phyloP scores from a whole-genome alignment of 2,797 vertebrate genomes.

The Myotis findleyi region DNA sequence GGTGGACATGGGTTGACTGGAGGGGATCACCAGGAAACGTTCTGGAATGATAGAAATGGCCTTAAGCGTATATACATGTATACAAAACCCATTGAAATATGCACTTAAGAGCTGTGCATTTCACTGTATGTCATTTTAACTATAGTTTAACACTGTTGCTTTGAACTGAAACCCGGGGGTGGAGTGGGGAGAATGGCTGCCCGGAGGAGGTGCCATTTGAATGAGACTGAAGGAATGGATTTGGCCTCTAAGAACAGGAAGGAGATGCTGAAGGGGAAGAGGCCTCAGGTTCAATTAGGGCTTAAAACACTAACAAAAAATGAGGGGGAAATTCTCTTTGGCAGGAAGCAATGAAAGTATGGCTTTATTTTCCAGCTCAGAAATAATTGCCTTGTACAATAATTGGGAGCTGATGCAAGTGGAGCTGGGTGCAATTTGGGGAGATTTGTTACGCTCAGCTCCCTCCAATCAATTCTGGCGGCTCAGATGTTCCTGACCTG shows the following conservation, averaged over 20 bases:
- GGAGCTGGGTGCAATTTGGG: constrained; percentile 86
- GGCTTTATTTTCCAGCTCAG: constrained; percentile 84
- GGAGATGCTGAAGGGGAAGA: neutral
- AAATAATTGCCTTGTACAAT: constrained; percentile 87
- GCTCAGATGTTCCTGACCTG: constrained; percentile 88
- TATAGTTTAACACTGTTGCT: neutral
- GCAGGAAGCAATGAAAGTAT: constrained; percentile 20
- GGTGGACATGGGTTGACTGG: neutral
- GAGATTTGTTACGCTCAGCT: constrained; percentile 90
- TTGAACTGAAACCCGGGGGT: neutral
- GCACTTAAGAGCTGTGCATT: neutral
- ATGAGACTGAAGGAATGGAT: neutral
- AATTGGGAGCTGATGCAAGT: constrained; percentile 85
- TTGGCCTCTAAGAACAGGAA: neutral
- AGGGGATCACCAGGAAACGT: neutral
- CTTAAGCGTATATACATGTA: neutral
- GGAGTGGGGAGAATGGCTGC: neutral
- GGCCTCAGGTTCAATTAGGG: neutral
- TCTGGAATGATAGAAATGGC: neutral
- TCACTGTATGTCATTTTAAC: neutral
- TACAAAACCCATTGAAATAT: neutral
- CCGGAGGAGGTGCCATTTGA: neutral
- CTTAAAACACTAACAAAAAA: neutral
- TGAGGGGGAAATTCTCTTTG: neutral
- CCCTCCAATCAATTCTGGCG: constrained; percentile 88